A percentile compares a stretch with the other conserved stretches of the same genome.
These are phyloP conservation scores for Blennius ocellaris DNA, from an alignment of 2,113 vertebrate genomes.

Conservation along the genomic window DNA sequence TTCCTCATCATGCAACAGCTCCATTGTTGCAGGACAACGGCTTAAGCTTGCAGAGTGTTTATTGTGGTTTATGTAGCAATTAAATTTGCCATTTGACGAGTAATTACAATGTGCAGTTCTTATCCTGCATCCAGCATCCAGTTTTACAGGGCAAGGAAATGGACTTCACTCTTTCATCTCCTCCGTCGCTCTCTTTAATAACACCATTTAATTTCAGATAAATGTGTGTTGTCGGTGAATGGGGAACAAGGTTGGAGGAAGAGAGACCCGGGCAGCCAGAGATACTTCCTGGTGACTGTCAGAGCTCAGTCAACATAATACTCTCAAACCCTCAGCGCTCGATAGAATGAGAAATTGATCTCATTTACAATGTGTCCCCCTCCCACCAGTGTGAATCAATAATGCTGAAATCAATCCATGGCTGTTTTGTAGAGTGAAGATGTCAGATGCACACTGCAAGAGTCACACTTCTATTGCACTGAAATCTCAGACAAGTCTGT, in stretches of 20 bases:
- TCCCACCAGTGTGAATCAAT: slow-evolving; percentile 41
- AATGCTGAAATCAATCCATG: slow-evolving; percentile 29
- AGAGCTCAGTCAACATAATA: slow-evolving; percentile 55
- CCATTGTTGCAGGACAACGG: slow-evolving; percentile 15
- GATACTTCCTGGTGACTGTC: slow-evolving; percentile 46
- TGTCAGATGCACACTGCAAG: slow-evolving; percentile 34
- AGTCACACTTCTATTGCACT: slow-evolving; percentile 6
- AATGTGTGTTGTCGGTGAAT: slow-evolving; percentile 16
- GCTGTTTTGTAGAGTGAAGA: slow-evolving; percentile 23
- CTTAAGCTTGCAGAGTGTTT: slow-evolving; percentile 5
- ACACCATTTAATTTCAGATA: slow-evolving; percentile 56
- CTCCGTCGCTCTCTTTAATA: slow-evolving; percentile 29
- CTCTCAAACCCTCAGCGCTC: slow-evolving; percentile 46
- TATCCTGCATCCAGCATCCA: slow-evolving; percentile 26
- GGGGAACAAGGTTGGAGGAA: slow-evolving; percentile 26
- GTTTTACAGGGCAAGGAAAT: slow-evolving; percentile 59
- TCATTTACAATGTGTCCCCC: slow-evolving; percentile 60
- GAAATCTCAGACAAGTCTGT: slow-evolving; percentile 43
- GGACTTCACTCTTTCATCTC: slow-evolving; percentile 39
- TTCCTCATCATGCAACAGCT: slow-evolving; percentile 15
- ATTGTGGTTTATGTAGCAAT: slow-evolving; percentile 57
- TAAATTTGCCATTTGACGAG: slow-evolving; percentile 57
- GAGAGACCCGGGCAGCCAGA: slow-evolving; percentile 33
- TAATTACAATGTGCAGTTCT: slow-evolving; percentile 34
- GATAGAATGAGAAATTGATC: slow-evolving; percentile 67